Percentiles rank a stretch among this genome's conserved stretches.
phyloP scores from a whole-genome alignment of 2,113 vertebrate species.

The Stigmatopora argus region DNA sequence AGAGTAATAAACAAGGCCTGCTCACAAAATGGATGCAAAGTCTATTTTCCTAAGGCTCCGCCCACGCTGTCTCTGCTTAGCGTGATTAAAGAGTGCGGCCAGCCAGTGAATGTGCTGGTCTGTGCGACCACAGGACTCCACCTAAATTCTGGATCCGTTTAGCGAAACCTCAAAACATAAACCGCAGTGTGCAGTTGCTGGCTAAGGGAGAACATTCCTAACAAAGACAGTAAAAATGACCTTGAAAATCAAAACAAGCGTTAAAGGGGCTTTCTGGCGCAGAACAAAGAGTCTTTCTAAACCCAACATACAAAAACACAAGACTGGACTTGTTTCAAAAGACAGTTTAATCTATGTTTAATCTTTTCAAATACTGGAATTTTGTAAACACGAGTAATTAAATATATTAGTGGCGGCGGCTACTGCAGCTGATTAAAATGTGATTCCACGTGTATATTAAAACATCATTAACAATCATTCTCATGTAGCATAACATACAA shows the following conservation, averaged over 20 bases:
- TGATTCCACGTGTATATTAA: neutral
- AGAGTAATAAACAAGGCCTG: conserved; percentile 1
- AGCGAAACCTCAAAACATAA: conserved; percentile 45
- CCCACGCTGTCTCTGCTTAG: conserved; percentile 24
- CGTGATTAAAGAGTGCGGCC: conserved; percentile 40
- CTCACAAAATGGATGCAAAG: conserved; percentile 4
- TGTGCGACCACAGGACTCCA: conserved; percentile 62
- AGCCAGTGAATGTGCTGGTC: conserved; percentile 44
- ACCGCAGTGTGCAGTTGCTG: conserved; percentile 30
- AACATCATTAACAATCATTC: neutral
- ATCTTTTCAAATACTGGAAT: neutral
- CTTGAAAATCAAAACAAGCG: conserved; percentile 24
- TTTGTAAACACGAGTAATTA: neutral
- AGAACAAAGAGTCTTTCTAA: neutral
- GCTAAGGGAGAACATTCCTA: conserved; percentile 32
- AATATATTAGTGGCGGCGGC: neutral
- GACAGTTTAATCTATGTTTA: neutral
- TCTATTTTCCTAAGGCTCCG: conserved; percentile 8
- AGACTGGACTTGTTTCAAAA: neutral
- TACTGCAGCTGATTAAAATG: neutral
- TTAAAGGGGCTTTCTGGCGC: conserved; percentile 7
- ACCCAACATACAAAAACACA: conserved; percentile 2
- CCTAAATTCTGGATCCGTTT: conserved; percentile 62
- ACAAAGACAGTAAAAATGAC: conserved; percentile 20
- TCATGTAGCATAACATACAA: too few relatives aligned